Base-by-base conservation (phyloP, 1,140 invertebrate species). In the Calephelis virginiensis region DNA sequence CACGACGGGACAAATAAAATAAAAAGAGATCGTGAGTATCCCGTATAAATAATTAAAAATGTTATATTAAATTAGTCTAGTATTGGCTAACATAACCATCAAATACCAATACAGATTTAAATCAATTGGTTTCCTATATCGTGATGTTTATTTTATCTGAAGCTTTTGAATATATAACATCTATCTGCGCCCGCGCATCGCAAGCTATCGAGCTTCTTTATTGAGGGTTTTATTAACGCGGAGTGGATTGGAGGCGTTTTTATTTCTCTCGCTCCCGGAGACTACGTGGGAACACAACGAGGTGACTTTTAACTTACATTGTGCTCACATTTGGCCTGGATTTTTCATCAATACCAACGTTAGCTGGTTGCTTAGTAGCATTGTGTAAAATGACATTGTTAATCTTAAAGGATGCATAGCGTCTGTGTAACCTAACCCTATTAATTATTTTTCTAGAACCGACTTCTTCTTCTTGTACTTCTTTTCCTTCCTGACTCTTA, bases 201-300 rank as follows among this genome's bases (percentile, higher is more conserved):
- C 75, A 64, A 78, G 71, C 75, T 77, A 81, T 82, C 82, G 71
- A 75, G 70, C 78, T 78, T 72, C 78, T 89, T 85, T 87, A 86
- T 83, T 83, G 79, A 85, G 77, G 81, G 78, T 86, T 85, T 86
- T 86, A 89, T 85, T 85, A 87, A 84, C 78, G 80, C 72, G 76
- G 76, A 75, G 75, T 79, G 74, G 71, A 67, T 78, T 79, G 74
- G 71, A 82, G 81, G 83, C 77, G 79, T 85, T 88, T 84, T 82
- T 85, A 80, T 85, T 74, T 70, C 67, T 67, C 69, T 63, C 59
- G 80, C 83, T 85, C 82, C 85, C 75, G 82, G 68, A 72, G 38
- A 72, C 50, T 56, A 80, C 85, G 82, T 88, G 85, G 83, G 85
- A 88, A 86, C 72, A 61, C 59, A 13, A 48, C 61, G 68, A 67